A percentile compares a stretch with the other conserved stretches of the same genome.
phyloP scores from a whole-genome alignment of 2,888 invertebrate genomes.

The Opisthograptis luteolata region DNA sequence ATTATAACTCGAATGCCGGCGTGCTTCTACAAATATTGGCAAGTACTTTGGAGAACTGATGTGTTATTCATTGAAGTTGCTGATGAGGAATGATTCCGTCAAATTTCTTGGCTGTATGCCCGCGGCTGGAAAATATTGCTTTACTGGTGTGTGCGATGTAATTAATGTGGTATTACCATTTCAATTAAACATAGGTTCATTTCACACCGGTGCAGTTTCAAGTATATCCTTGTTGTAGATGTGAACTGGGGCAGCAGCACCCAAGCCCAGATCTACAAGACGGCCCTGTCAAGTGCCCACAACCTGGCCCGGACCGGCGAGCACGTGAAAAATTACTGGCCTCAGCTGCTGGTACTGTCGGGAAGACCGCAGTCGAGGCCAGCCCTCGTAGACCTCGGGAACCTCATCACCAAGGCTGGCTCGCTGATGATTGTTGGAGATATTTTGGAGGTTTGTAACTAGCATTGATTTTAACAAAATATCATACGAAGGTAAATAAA shows the following conservation, averaged over 20 bases:
- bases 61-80: conserved; percentile 12
- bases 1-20: conserved; percentile 40
- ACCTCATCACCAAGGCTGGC: conserved; percentile 95
- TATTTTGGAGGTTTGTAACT: conserved; percentile 87
- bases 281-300: conserved; percentile 93
- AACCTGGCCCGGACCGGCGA: conserved; percentile 93
- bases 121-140: neutral
- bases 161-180: too few relatives aligned
- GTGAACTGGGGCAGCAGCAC: conserved; percentile 99
- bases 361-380: conserved; percentile 94
- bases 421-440: conserved; percentile 96
- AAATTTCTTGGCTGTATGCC: conserved; percentile 6
- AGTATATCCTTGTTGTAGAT: conserved; percentile 76
- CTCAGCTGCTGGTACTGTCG: conserved; percentile 93
- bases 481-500: too few relatives aligned
- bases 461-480: too few relatives aligned
- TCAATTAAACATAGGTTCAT: neutral
- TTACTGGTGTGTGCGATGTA: too few relatives aligned
- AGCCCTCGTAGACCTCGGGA: conserved; percentile 95
- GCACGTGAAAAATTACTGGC: conserved; percentile 99
- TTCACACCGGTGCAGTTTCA: too few relatives aligned
- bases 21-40: conserved; percentile 34
- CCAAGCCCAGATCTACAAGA: conserved; percentile 97
- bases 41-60: conserved; percentile 15
- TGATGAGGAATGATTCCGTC: neutral